Base-by-base conservation (phyloP, 2,113 vertebrate species). In the Nannobrachium achirus region DNA sequence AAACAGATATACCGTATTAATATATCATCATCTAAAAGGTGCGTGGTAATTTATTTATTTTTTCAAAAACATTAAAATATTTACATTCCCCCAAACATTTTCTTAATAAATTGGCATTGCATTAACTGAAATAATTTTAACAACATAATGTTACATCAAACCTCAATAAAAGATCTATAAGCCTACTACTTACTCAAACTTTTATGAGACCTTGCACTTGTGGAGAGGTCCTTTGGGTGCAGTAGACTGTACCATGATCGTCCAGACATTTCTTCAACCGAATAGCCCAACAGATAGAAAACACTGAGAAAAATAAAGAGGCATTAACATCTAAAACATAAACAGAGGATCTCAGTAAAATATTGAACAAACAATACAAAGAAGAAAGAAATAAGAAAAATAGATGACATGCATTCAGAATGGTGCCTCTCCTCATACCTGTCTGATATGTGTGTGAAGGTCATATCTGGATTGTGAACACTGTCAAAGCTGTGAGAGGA, bases 241-340 rank as follows among this genome's bases (percentile, higher is more conserved):
- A 96, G 46, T 1, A 96, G 87, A 25, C 76, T 84, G 86, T 96
- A 96, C 95, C 95, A 96, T 0, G 95, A 96, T n/a, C 44, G 89
- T 1, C 91, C 90, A 0, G 73, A 76, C 76, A 96, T 71, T 40
- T 94, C 93, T 41, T 92, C 88, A 4, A 71, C 75, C 2, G 39
- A 75, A 71, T 93, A 94, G 5, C 95, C 95, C 15, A 96, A 84
- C 73, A 92, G 84, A 63, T 89, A 91, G 15, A 82, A 58, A 63
- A 94, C 91, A 41, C 95, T 96, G 88, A 0, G 50, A 69, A 57
- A 41, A 8, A 33, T 33, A 49, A 69, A 3, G 38, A 59, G 9
- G 38, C 1, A 41, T 7, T 1, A 10, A 67, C 15, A 48, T 6
- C 10, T 66, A 10, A 3, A 9, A 20, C 7, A 10, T 18, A 33